phyloP scores from a whole-genome alignment of 2,888 invertebrate species.

The Aspidiotus destructor region DNA sequence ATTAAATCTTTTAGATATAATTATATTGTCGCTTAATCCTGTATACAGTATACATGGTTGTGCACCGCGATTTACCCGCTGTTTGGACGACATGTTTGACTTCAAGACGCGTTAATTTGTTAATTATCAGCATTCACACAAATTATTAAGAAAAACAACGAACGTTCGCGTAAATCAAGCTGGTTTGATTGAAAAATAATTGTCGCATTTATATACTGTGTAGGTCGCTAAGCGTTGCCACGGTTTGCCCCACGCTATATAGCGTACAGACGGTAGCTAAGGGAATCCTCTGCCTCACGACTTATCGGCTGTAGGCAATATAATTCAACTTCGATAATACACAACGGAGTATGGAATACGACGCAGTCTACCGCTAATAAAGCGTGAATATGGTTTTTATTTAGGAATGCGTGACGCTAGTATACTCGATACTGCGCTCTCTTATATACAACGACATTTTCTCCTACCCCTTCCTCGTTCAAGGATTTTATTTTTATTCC shows the following conservation, averaged over 20 bases:
- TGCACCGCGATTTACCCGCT: constrained; percentile 10
- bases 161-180: neutral
- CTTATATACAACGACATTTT: too few relatives aligned
- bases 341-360: neutral
- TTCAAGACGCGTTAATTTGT: constrained; percentile 17
- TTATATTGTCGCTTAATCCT: constrained; percentile 30
- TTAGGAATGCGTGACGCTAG: constrained; percentile 22
- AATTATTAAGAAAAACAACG: neutral
- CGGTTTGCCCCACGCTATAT: too few relatives aligned
- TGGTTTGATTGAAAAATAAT: neutral
- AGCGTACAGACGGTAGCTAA: too few relatives aligned
- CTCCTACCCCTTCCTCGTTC: neutral
- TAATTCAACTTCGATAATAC: constrained; percentile 15
- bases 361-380: constrained; percentile 8
- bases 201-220: neutral
- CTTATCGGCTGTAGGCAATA: constrained; percentile 16
- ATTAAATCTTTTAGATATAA: constrained; percentile 30
- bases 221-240: neutral
- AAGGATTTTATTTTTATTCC: constrained; percentile 5
- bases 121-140: neutral
- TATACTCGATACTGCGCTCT: neutral
- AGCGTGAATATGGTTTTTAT: constrained; percentile 19
- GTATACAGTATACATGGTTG: neutral
- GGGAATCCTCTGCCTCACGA: too few relatives aligned
- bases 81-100: neutral